These are phyloP conservation scores for Sycophaga agraensis DNA, from an alignment of 1,140 invertebrate genomes.

Conservation along the genomic window DNA sequence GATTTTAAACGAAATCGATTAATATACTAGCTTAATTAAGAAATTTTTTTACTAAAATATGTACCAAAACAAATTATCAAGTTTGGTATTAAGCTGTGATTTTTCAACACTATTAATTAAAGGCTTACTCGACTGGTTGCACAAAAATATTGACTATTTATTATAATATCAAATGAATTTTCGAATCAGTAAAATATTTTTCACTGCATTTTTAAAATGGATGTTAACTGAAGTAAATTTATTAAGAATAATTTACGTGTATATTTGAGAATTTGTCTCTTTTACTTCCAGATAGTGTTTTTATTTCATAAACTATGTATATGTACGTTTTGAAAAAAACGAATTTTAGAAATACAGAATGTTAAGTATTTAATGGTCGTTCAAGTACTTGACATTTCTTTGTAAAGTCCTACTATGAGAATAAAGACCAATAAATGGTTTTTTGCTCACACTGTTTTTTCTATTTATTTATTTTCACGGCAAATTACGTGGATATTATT, in stretches of 20 bases:
- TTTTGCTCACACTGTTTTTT: constrained; percentile 1
- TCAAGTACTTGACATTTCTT: constrained; percentile 6
- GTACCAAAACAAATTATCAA: constrained; percentile 7
- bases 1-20: constrained; percentile 13
- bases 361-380: constrained; percentile 1
- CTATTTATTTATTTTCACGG: neutral
- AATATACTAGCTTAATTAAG: neutral
- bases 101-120: constrained; percentile 6
- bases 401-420: neutral
- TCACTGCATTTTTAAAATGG: neutral
- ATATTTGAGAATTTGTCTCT: neutral
- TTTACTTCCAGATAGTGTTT: neutral
- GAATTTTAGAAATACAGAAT: neutral
- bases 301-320: neutral
- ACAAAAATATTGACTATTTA: constrained; percentile 9
- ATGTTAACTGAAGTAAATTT: neutral
- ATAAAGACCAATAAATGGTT: neutral
- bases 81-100: constrained; percentile 25
- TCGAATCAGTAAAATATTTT: constrained; percentile 4
- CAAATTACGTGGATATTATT: neutral
- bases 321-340: neutral
- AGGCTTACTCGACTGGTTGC: constrained; percentile 11
- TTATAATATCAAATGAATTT: constrained; percentile 1
- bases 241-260: neutral
- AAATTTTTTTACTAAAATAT: constrained; percentile 18